phyloP scores from a whole-genome alignment of 2,113 vertebrate genomes.

The Lophius piscatorius region DNA sequence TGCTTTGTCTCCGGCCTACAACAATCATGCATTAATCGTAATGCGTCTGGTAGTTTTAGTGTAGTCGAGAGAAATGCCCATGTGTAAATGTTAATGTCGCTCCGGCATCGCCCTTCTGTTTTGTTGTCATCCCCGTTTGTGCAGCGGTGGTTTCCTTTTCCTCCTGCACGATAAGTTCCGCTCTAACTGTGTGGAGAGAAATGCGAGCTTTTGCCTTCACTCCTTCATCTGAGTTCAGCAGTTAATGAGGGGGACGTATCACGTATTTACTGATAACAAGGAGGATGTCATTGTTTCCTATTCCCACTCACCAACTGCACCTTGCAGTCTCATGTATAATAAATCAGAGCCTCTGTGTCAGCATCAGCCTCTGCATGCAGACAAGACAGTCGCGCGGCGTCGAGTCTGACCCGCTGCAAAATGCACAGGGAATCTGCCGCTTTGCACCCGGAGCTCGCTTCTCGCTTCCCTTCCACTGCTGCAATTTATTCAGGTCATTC shows the following conservation, averaged over 20 bases:
- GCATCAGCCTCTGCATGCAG: slow-evolving; percentile 36
- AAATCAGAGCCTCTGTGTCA: slow-evolving; percentile 56
- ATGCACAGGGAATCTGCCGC: slow-evolving; percentile 41
- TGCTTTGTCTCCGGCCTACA: too few relatives aligned
- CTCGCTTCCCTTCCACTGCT: slow-evolving; percentile 30
- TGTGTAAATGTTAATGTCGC: too few relatives aligned
- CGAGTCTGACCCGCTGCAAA: slow-evolving; percentile 36
- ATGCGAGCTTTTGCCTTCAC: slow-evolving; percentile 29
- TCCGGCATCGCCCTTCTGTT: slow-evolving; percentile 35
- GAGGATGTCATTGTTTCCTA: slow-evolving; percentile 53
- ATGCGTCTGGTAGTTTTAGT: too few relatives aligned
- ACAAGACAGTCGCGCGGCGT: slow-evolving; percentile 38
- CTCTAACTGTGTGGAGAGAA: slow-evolving; percentile 19
- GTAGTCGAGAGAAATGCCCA: too few relatives aligned
- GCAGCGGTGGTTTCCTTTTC: slow-evolving; percentile 45
- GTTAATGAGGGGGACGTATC: slow-evolving; percentile 59
- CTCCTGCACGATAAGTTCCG: slow-evolving; percentile 50
- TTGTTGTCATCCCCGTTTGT: slow-evolving; percentile 46
- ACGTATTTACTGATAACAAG: slow-evolving; percentile 67
- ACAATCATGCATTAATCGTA: too few relatives aligned
- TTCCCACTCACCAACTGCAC: slow-evolving; percentile 45
- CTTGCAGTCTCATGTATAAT: slow-evolving; percentile 63
- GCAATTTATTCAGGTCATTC: slow-evolving; percentile 61
- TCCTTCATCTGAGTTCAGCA: slow-evolving; percentile 55
- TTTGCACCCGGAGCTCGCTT: slow-evolving; percentile 28